Base-by-base conservation (phyloP, 2,888 invertebrate species). In the Lacanobia oleracea region DNA sequence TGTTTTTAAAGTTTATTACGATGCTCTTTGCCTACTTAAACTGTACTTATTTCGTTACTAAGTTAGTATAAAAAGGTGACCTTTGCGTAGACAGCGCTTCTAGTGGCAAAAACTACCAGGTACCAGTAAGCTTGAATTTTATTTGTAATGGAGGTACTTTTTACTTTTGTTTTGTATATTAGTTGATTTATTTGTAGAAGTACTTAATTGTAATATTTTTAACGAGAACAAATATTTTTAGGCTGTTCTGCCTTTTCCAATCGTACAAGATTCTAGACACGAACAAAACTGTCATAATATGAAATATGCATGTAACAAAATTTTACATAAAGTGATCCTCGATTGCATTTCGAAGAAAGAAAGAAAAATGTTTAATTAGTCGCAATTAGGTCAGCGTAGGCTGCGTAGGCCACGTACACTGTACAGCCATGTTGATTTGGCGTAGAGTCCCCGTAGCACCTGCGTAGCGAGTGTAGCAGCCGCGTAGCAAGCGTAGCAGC, bases 151-250 rank as follows among this genome's bases (percentile, higher is more conserved):
- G 54, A 48, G 50, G 57, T 57, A 16, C 75, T 40, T 3, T 45
- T n/a, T 18, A 48, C 1, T 27, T 54, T 64, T 59, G 37, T 50
- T 67, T 64, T 68, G 43, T 80, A 60, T 56, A 67, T 50, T 45
- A 48, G 40, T 53, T 67, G n/a, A 54, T 45, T 71, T 21, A 6
- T 59, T 56, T 53, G 14, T 75, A 57, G 18, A 21, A 16, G 21
- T 67, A 59, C 8, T 65, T 37, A 56, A 40, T 37, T 77, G 2
- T 40, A 18, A 48, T 18, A 14, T 10, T 65, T n/a, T 7, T 51
- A 16, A 51, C 23, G 23, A 16, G 18, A 6, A 53, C 0, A 10
- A 9, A 23, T 43, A 27, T 37, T 27, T 61, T 62, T 21, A 1
- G 16, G 10, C 5, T 5, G n/a, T n/a, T n/a, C n/a, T n/a, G n/a